Percentiles rank a stretch among this genome's conserved stretches.
phyloP scores from a whole-genome alignment of 30 jellyfish, hydroid and myxozoan genomes.

The Cassiopea xamachana region DNA sequence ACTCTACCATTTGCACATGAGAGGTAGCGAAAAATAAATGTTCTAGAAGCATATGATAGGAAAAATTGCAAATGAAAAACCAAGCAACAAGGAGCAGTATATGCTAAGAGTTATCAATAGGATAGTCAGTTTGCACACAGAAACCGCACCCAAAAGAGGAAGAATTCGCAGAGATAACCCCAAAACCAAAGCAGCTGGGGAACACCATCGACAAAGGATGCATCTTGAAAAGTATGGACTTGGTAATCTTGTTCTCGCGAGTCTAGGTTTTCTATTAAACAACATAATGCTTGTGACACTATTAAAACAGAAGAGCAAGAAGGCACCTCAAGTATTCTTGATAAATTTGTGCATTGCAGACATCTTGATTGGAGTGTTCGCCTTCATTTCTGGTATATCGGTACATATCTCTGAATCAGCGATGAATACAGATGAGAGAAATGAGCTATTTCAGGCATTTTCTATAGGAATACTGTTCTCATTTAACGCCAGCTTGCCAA shows the following conservation, averaged over 20 bases:
- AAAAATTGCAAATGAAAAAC: too few species aligned
- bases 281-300: neutral
- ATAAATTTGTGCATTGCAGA: constrained; percentile 33
- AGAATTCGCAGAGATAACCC: neutral
- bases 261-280: constrained; percentile 1
- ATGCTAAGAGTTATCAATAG: too few species aligned
- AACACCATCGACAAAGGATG: neutral
- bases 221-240: constrained; percentile 14
- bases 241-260: neutral
- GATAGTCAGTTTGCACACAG: neutral
- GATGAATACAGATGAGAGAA: neutral
- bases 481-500: constrained; percentile 30
- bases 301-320: neutral
- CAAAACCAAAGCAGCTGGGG: neutral
- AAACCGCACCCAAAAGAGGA: neutral
- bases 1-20: too few species aligned
- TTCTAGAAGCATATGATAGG: too few species aligned
- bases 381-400: neutral
- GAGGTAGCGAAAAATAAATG: too few species aligned
- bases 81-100: too few species aligned
- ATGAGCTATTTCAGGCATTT: neutral
- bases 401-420: neutral
- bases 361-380: neutral
- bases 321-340: constrained; percentile 11
- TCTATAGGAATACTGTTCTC: neutral